phyloP scores from a whole-genome alignment of 2,888 invertebrate genomes.

The Pollenia amentaria region DNA sequence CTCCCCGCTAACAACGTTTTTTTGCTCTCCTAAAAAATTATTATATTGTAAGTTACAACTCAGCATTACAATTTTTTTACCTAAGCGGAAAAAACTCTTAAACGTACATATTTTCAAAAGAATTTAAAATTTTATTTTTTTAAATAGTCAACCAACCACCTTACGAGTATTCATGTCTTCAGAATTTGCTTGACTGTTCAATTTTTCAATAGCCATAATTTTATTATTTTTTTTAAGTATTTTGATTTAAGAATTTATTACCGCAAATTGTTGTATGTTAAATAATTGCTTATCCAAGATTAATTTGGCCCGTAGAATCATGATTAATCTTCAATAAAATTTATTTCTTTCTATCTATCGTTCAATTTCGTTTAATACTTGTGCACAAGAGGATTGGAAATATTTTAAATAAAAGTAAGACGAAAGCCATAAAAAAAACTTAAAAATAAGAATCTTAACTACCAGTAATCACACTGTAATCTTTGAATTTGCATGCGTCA shows the following conservation, averaged over 20 bases:
- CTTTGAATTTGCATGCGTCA: constrained; percentile 82
- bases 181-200: not conserved
- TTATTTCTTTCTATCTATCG: constrained; percentile 65
- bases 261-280: constrained; percentile 65
- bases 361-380: constrained; percentile 48
- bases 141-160: not conserved
- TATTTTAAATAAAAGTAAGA: constrained; percentile 6
- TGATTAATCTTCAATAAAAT: constrained; percentile 72
- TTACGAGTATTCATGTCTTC: not conserved
- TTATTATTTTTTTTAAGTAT: not conserved
- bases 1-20: too few relatives aligned
- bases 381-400: constrained; percentile 21
- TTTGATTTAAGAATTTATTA: constrained; percentile 63
- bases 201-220: constrained; percentile 12
- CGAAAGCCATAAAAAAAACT: constrained; percentile 19
- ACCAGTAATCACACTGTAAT: constrained; percentile 82
- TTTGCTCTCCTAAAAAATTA: too few relatives aligned
- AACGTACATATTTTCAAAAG: not conserved
- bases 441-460: constrained; percentile 76
- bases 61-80: too few relatives aligned
- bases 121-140: not conserved
- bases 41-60: too few relatives aligned
- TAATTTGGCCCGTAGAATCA: constrained; percentile 64
- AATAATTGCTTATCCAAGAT: constrained; percentile 74
- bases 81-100: too few relatives aligned